Conservation (phyloP, 2,888 invertebrate genomes). For the Teleiodes luculella region DNA sequence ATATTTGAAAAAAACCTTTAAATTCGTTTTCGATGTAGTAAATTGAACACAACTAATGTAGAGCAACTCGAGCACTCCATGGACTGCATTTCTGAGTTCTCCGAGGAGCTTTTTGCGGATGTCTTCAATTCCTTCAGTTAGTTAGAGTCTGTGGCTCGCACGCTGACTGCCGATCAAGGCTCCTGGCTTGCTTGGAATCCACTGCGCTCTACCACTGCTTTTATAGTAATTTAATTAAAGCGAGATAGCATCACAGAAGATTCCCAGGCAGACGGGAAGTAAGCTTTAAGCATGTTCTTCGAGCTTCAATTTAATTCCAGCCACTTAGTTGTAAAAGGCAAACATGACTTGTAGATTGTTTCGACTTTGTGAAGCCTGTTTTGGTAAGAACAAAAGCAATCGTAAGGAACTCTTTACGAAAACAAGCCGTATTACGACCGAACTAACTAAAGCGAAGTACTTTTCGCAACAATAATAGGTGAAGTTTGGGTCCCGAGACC, state of each 20-base stretch:
- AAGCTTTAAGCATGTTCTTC: constrained; percentile 2
- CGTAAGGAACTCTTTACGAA: constrained; percentile 3
- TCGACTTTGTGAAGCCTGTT: neutral
- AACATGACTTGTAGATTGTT: neutral
- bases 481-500: constrained; percentile 17
- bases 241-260: constrained; percentile 48
- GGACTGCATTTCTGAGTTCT: neutral
- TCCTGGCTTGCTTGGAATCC: constrained; percentile 30
- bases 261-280: constrained; percentile 49
- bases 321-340: neutral
- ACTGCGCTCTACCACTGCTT: constrained; percentile 47
- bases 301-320: neutral
- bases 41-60: neutral
- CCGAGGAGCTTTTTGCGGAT: neutral
- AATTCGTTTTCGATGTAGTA: too few relatives aligned
- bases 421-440: neutral
- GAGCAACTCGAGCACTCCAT: neutral
- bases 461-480: constrained; percentile 12
- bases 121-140: neutral
- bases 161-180: constrained; percentile 11
- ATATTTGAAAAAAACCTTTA: too few relatives aligned
- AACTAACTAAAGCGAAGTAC: constrained; percentile 8
- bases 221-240: constrained; percentile 65
- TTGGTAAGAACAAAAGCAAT: constrained; percentile 1
- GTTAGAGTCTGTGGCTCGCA: neutral